These are phyloP conservation scores for Leptobrachium leishanense DNA, from an alignment of 2,113 vertebrate species.

Conservation along the genomic window DNA sequence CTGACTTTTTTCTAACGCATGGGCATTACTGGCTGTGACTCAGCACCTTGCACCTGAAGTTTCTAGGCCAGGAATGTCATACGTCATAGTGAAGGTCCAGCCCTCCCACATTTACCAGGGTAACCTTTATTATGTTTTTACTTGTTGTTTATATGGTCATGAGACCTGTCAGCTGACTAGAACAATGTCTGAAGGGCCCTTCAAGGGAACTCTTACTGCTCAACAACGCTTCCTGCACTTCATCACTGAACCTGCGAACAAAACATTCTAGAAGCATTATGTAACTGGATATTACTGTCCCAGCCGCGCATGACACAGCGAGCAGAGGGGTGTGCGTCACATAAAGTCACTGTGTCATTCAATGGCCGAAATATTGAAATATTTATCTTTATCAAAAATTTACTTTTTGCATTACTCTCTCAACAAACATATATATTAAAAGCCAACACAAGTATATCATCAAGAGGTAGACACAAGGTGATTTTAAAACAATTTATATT, in stretches of 20 bases:
- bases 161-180: constrained; percentile 7
- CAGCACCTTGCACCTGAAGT: too few relatives aligned
- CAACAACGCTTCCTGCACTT: neutral
- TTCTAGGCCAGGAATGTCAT: too few relatives aligned
- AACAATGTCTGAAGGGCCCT: neutral
- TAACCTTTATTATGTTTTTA: neutral
- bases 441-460: too few relatives aligned
- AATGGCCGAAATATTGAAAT: neutral
- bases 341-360: neutral
- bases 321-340: neutral
- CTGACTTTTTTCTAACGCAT: too few relatives aligned
- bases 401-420: too few relatives aligned
- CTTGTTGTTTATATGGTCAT: neutral
- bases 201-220: constrained; percentile 4
- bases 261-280: neutral
- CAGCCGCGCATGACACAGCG: constrained; percentile 9
- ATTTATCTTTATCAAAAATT: too few relatives aligned
- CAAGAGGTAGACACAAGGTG: too few relatives aligned
- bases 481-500: too few relatives aligned
- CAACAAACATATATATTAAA: too few relatives aligned
- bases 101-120: neutral
- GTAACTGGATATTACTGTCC: neutral
- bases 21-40: too few relatives aligned
- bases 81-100: too few relatives aligned
- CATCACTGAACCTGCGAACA: too few relatives aligned